phyloP scores from a whole-genome alignment of 2,797 vertebrate genomes.

The Microctenopoma stevenorrisi region DNA sequence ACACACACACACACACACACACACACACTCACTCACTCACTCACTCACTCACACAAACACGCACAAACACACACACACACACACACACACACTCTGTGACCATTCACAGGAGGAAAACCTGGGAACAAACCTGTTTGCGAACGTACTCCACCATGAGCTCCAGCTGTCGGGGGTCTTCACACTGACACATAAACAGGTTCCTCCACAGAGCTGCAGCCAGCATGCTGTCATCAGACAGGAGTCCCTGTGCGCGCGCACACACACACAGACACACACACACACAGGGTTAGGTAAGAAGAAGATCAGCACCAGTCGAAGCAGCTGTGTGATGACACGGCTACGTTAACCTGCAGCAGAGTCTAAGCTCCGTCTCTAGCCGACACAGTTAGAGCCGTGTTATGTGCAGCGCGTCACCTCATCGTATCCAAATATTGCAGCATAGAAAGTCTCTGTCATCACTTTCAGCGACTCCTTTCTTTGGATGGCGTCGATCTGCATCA shows the following conservation, averaged over 20 bases:
- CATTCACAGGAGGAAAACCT: neutral
- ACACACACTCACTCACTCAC: neutral
- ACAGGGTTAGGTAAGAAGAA: too few relatives aligned
- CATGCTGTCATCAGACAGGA: constrained; percentile 91
- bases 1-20: constrained; percentile 12
- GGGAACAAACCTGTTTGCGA: constrained; percentile 88
- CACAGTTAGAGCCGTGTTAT: too few relatives aligned
- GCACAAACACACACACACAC: too few relatives aligned
- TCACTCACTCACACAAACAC: too few relatives aligned
- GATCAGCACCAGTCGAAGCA: too few relatives aligned
- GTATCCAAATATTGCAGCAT: constrained; percentile 95
- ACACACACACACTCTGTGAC: too few relatives aligned
- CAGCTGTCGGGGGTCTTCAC: constrained; percentile 91
- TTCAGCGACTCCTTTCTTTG: constrained; percentile 89
- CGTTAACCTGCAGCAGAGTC: too few relatives aligned
- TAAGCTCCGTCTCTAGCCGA: too few relatives aligned
- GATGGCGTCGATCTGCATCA: constrained; percentile 88
- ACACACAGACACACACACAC: neutral
- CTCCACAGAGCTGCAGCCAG: constrained; percentile 96
- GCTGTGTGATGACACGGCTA: too few relatives aligned
- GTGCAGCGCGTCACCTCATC: constrained; percentile 88
- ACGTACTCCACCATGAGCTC: constrained; percentile 95
- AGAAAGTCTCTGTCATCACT: constrained; percentile 93
- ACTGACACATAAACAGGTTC: constrained; percentile 90
- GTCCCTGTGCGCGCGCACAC: constrained; percentile 82